phyloP scores from a whole-genome alignment of 2,888 invertebrate species.

The Drosophila greeni region DNA sequence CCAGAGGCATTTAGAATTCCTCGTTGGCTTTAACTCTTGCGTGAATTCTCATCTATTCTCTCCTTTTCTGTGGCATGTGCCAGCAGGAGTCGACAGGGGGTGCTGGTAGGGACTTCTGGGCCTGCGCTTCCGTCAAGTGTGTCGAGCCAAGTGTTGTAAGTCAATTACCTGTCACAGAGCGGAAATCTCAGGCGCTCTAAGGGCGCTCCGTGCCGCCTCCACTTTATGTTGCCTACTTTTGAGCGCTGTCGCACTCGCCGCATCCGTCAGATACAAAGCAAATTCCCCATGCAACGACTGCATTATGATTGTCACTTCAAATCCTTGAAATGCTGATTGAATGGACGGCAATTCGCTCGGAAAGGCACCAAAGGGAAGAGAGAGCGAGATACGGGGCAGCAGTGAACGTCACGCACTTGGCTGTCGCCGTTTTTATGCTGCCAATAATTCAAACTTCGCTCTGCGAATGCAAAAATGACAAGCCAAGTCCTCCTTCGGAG shows the following conservation, averaged over 20 bases:
- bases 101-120: conserved; percentile 8
- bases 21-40: background rate
- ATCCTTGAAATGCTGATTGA: conserved; percentile 69
- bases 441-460: conserved; percentile 65
- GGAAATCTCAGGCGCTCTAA: conserved; percentile 45
- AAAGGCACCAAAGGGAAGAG: conserved; percentile 33
- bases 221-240: conserved; percentile 20
- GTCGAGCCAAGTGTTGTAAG: conserved; percentile 65
- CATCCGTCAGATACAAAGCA: conserved; percentile 30
- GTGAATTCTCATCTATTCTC: conserved; percentile 2
- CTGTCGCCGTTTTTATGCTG: conserved; percentile 68
- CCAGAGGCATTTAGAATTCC: conserved; percentile 13
- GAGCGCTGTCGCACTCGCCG: conserved; percentile 2
- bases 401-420: conserved; percentile 64
- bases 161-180: conserved; percentile 66
- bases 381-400: conserved; percentile 11
- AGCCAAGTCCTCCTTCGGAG: conserved; percentile 35
- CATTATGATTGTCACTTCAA: conserved; percentile 73
- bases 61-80: background rate
- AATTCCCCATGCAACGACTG: conserved; percentile 58
- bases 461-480: conserved; percentile 60
- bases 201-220: conserved; percentile 11
- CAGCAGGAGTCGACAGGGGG: conserved; percentile 28
- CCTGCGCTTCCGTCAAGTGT: conserved; percentile 42
- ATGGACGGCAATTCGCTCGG: conserved; percentile 69